Conservation (phyloP, 2,113 vertebrate genomes). For the Dasyprocta punctata region DNA sequence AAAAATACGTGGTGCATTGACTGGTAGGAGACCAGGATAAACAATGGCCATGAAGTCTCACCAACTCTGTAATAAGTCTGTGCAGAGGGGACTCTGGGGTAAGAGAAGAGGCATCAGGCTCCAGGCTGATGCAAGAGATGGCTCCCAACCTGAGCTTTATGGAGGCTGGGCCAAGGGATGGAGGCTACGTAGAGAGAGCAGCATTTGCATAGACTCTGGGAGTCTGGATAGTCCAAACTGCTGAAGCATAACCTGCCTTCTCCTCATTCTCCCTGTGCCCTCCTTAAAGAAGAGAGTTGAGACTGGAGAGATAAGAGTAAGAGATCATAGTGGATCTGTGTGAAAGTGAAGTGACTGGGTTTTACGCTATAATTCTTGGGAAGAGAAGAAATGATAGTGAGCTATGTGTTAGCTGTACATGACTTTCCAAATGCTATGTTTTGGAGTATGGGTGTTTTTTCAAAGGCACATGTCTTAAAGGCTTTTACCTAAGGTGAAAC, state of each 20-base stretch:
- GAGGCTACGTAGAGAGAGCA: neutral
- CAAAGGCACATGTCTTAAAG: neutral
- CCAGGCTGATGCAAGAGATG: neutral
- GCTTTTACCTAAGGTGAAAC: neutral
- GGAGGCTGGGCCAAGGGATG: neutral
- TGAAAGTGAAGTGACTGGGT: neutral
- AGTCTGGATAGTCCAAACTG: neutral
- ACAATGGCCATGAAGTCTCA: neutral
- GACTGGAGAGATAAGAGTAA: neutral
- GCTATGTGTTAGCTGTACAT: rapidly evolving
- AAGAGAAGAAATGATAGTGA: neutral
- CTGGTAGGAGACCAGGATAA: neutral
- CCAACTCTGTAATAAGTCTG: neutral
- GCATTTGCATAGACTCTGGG: neutral
- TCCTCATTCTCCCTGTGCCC: neutral
- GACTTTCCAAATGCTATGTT: neutral
- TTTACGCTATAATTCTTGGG: neutral
- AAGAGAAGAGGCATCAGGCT: too few species aligned
- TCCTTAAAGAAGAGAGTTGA: neutral
- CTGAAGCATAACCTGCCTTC: neutral
- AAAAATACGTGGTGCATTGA: neutral
- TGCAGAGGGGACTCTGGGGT: neutral
- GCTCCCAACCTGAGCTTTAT: neutral
- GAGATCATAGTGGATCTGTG: neutral
- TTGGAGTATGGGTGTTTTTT: neutral